Base-by-base conservation (phyloP, 2,113 vertebrate species). In the Periophthalmodon schlosseri region DNA sequence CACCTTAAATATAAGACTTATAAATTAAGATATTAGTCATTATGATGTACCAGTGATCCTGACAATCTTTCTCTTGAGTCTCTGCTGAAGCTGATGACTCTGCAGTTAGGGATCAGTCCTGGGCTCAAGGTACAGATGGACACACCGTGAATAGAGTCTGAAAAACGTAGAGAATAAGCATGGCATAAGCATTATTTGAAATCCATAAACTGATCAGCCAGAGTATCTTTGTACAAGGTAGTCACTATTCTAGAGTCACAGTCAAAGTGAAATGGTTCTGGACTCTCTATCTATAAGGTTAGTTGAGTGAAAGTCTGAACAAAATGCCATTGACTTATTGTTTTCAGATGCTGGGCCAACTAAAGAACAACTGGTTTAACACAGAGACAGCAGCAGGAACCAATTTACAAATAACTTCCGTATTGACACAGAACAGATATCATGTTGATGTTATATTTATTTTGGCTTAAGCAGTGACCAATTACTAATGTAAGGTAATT, bases 71-170 rank as follows among this genome's bases (percentile, higher is more conserved):
- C 60, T 58, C 79, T 81, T 0, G 84, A 85, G 0, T 34, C 77
- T 65, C 70, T 93, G 1, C 69, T 81, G 80, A 97, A 88, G 47
- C 73, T 90, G 65, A 96, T 20, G 0, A 69, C 82, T 54, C 67
- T 84, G 69, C 95, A 98, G 8, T 68, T 90, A 8, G 78, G 67
- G 79, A 94, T 92, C 76, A 93, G 95, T 36, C 90, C 89, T 23
- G 91, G 10, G 2, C 90, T 90, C 24, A 69, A 10, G 12, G 88
- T 87, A 77, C 96, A 97, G 66, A 95, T 83, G 84, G 95, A 93
- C 73, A 97, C 75, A 4, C 96, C 96, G 7, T 90, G 91, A 68
- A 96, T 75, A 68, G 87, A 88, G 57, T 94, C 96, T 98, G 90
- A 44, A 79, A 86, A 0, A 87, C 4, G 4, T 18, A 63, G 85